phyloP scores from a whole-genome alignment of 2,113 vertebrate genomes.

The Argyrosomus japonicus region DNA sequence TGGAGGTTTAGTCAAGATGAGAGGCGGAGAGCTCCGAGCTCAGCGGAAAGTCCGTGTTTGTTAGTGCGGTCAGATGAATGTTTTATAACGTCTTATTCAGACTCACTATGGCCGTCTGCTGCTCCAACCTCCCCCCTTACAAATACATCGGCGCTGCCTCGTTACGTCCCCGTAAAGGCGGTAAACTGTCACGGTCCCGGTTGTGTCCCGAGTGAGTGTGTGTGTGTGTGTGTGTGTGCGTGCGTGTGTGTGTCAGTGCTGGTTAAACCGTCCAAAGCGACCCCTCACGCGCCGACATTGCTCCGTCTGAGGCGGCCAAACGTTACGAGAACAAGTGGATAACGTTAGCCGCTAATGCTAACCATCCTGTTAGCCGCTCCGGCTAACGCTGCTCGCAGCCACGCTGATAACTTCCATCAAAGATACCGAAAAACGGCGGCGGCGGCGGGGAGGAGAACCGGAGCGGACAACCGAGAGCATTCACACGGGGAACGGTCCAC shows the following conservation, averaged over 20 bases:
- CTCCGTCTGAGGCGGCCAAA: slow-evolving; percentile 40
- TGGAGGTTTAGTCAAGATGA: slow-evolving; percentile 66
- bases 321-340: slow-evolving; percentile 77
- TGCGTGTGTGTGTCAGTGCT: neutral
- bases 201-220: neutral
- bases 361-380: slow-evolving; percentile 65
- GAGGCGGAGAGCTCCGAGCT: slow-evolving; percentile 48
- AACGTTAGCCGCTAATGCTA: slow-evolving; percentile 76
- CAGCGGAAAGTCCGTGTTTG: slow-evolving; percentile 58
- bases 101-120: slow-evolving; percentile 32
- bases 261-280: slow-evolving; percentile 8
- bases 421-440: slow-evolving; percentile 26
- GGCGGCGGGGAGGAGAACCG: neutral
- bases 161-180: neutral
- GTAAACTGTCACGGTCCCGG: neutral
- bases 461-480: neutral
- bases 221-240: neutral
- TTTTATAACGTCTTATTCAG: slow-evolving; percentile 62
- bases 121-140: neutral
- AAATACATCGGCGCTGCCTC: neutral
- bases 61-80: slow-evolving; percentile 57
- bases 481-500: neutral
- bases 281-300: slow-evolving; percentile 49
- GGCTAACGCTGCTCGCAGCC: slow-evolving; percentile 71
- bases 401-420: slow-evolving; percentile 72